Evolutionary conservation across 2,888 invertebrate species (phyloP).

Genomic region (Corbicula japonica): DNA sequence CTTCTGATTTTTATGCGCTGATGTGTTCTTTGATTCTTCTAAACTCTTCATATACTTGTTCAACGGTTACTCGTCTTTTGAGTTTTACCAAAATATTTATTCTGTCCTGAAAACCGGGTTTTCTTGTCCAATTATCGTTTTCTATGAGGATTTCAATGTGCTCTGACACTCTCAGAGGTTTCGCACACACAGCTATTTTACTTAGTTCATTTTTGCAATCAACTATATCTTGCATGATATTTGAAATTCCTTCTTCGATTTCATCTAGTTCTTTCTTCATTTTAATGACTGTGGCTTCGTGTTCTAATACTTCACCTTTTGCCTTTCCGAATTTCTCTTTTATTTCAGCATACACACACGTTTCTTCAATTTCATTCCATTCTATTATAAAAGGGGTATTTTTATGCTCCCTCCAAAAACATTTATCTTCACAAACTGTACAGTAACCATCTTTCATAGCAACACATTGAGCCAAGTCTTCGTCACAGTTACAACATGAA

Average conservation of each 20-base stretch:
- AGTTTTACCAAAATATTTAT: no score
- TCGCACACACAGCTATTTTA: slow-evolving; percentile 49
- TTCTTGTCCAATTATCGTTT: slow-evolving; percentile 48
- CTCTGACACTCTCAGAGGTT: slow-evolving; percentile 48
- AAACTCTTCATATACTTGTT: no score
- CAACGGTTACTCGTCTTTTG: no score
- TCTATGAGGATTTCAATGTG: slow-evolving; percentile 61
- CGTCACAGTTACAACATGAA: slow-evolving; percentile 53
- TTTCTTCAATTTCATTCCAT: slow-evolving; percentile 20
- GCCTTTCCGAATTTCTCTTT: slow-evolving; percentile 41
- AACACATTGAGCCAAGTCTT: slow-evolving; percentile 28
- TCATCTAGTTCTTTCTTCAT: slow-evolving; percentile 46
- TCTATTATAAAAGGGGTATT: slow-evolving; percentile 52
- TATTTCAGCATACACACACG: slow-evolving; percentile 45
- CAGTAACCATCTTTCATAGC: slow-evolving; percentile 55
- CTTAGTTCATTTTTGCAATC: slow-evolving; percentile 40
- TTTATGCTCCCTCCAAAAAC: slow-evolving; percentile 50
- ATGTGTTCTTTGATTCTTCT: no score
- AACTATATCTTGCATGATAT: slow-evolving; percentile 35
- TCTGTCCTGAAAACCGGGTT: slow-evolving; percentile 59
- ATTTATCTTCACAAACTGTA: slow-evolving; percentile 35
- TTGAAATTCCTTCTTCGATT: slow-evolving; percentile 8
- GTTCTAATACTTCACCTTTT: slow-evolving; percentile 6
- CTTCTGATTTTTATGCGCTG: no score
- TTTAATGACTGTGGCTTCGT: slow-evolving; percentile 24